Evolutionary conservation across 2,888 invertebrate species (phyloP).

Genomic region (Capitulum mitella): DNA sequence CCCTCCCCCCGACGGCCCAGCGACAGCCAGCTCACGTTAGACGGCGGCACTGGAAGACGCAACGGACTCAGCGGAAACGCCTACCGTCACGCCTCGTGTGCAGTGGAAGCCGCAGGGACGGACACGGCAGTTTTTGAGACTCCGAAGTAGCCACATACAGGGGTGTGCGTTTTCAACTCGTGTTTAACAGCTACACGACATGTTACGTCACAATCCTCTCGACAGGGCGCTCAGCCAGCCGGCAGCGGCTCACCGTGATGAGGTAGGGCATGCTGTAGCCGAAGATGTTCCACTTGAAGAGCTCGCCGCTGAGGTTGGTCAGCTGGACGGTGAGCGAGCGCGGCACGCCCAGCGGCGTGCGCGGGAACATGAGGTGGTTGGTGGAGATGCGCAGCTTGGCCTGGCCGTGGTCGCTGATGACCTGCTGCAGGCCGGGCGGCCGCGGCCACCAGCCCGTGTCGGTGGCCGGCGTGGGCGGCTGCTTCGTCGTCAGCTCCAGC

Average conservation of each 20-base stretch:
- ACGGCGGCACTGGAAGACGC: too few relatives aligned
- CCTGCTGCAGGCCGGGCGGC: constrained; percentile 5
- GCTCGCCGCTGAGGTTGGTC: constrained; percentile 11
- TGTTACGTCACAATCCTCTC: too few relatives aligned
- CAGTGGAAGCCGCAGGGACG: too few relatives aligned
- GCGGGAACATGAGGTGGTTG: constrained; percentile 15
- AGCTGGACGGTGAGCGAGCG: background rate
- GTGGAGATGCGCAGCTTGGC: constrained; percentile 8
- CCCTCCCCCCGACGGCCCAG: too few relatives aligned
- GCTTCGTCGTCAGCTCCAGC: constrained; percentile 6
- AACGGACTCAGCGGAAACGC: too few relatives aligned
- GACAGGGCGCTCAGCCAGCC: too few relatives aligned
- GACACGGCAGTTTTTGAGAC: too few relatives aligned
- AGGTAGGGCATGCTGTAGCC: constrained; percentile 23
- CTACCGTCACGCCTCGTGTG: too few relatives aligned
- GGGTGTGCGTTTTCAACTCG: too few relatives aligned
- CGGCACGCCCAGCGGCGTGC: constrained; percentile 4
- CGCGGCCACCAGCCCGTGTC: constrained; percentile 15
- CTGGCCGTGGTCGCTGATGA: constrained; percentile 16
- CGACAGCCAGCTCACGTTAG: too few relatives aligned
- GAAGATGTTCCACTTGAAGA: constrained; percentile 19
- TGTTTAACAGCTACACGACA: too few relatives aligned
- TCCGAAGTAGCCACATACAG: too few relatives aligned
- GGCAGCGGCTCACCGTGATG: background rate
- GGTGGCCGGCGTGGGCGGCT: background rate